Base-by-base conservation (phyloP, 2,113 vertebrate species). In the Leptosomus discolor region DNA sequence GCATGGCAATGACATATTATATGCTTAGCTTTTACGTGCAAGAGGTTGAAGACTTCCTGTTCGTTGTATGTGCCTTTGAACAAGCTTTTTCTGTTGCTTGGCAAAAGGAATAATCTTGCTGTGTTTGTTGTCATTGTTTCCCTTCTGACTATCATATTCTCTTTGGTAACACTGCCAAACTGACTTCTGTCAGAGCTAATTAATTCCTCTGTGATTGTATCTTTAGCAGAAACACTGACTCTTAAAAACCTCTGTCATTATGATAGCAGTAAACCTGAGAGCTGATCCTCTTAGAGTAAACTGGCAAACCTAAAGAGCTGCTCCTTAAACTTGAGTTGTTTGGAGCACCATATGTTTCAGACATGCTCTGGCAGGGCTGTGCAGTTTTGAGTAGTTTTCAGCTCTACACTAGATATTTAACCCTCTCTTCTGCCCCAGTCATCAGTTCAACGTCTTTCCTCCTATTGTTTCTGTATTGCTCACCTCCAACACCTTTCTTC, bases 171-270 rank as follows among this genome's bases (percentile, higher is more conserved):
- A 64, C 51, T 56, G 36, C 93, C 88, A 94, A 74, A 89, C 50
- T 68, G 76, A 75, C 56, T 96, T 83, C 80, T 85, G 83, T 85
- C 67, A 85, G 41, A 85, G 46, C 39, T 86, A 90, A 90, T 95
- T 80, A 92, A 94, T 85, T 95, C 91, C 54, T 68, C 2, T 14
- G 61, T n/a, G 85, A 85, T 57, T 71, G 24, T 39, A 79, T 82
- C 77, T 86, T 87, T 68, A 84, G 79, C 64, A 76, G 90, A 92
- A 88, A 92, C 37, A 68, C 11, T 78, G 21, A 68, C 70, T 83
- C 50, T 84, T 23, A 65, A 81, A 85, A 91, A 50, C 30, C 37
- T 50, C 36, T 86, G 36, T 88, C 65, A 46, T 75, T 24, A 60
- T 58, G 51, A 81, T 80, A 97, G 54, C n/a, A 64, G 41, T 17